These are phyloP conservation scores for Belonocnema kinseyi DNA, from an alignment of 1,140 invertebrate genomes.

Conservation along the genomic window DNA sequence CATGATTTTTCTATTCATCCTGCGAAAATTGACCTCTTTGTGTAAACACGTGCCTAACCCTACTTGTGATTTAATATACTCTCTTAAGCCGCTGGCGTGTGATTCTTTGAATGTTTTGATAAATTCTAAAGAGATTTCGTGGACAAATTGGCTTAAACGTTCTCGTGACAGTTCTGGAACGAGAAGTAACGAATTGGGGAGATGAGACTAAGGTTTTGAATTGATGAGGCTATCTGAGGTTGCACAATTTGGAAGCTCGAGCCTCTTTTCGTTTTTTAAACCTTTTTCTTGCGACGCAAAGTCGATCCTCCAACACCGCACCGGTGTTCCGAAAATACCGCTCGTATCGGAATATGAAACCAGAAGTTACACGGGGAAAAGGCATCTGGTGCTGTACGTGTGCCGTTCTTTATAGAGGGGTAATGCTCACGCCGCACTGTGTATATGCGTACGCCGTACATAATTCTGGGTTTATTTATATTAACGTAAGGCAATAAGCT, in stretches of 20 bases:
- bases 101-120: too few species aligned
- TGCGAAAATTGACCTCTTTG: too few species aligned
- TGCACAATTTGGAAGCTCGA: conserved; percentile 35
- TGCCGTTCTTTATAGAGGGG: conserved; percentile 41
- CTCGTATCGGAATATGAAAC: conserved; percentile 55
- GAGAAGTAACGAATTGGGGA: conserved; percentile 8
- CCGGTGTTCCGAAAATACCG: conserved; percentile 59
- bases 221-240: conserved; percentile 20
- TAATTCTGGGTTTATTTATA: conserved; percentile 25
- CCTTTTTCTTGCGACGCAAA: conserved; percentile 40
- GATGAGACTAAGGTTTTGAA: neutral
- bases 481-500: conserved; percentile 24
- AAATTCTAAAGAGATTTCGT: neutral
- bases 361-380: conserved; percentile 53
- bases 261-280: conserved; percentile 38
- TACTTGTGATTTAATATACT: too few species aligned
- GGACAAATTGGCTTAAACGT: conserved; percentile 1
- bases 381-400: conserved; percentile 63
- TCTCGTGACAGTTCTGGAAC: neutral
- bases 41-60: too few species aligned
- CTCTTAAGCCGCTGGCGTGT: too few species aligned
- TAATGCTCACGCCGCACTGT: neutral
- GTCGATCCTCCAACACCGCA: conserved; percentile 35
- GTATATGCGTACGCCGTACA: neutral
- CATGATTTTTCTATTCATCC: too few species aligned